A percentile compares a stretch with the other conserved stretches of the same genome.
phyloP scores from a whole-genome alignment of 2,797 vertebrate species.

The Darevskia mixta region DNA sequence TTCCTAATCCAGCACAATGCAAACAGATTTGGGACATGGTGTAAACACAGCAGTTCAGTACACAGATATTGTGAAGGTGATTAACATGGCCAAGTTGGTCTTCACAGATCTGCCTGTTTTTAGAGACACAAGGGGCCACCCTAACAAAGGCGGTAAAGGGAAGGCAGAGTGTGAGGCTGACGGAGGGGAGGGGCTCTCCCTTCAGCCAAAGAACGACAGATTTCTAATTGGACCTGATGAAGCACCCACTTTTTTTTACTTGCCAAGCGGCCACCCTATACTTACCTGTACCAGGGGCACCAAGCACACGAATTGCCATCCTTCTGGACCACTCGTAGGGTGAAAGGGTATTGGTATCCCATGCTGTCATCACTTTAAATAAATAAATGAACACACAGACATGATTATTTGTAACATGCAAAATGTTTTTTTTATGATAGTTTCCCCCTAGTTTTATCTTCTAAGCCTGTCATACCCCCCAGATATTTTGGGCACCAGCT shows the following conservation, averaged over 20 bases:
- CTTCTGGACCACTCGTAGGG: constrained; percentile 93
- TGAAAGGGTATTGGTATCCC: constrained; percentile 99
- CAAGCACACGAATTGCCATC: constrained; percentile 97
- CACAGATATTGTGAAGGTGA: not conserved
- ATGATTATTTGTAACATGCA: not conserved
- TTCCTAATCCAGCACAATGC: not conserved
- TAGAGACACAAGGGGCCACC: not conserved
- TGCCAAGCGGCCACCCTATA: not conserved
- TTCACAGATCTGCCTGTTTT: not conserved
- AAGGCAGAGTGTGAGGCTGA: not conserved
- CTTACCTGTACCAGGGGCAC: constrained; percentile 98
- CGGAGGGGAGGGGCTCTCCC: not conserved
- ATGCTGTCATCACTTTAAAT: constrained; percentile 94
- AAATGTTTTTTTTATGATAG: not conserved
- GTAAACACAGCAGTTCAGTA: not conserved
- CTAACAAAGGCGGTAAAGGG: not conserved
- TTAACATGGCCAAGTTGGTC: not conserved
- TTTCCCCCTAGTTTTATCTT: not conserved
- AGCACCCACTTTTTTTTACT: not conserved
- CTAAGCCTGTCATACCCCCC: not conserved
- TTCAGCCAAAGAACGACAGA: not conserved
- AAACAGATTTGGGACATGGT: not conserved
- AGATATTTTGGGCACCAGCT: not conserved
- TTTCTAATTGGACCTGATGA: not conserved
- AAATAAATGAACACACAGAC: constrained; percentile 49